Evolutionary conservation across 1,140 invertebrate species (phyloP).

Genomic region (Saccostrea cuccullata): DNA sequence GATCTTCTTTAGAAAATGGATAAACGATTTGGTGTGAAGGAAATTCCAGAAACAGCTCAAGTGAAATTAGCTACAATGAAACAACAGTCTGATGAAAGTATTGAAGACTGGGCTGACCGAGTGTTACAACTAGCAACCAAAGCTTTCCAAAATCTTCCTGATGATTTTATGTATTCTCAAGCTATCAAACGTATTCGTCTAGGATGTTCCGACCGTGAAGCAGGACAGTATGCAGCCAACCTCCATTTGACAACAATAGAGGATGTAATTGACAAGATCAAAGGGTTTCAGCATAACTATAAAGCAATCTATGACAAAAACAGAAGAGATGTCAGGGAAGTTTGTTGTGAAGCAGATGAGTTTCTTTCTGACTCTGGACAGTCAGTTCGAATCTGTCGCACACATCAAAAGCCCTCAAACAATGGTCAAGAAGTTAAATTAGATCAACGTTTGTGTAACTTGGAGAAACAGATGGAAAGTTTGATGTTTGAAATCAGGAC

Average conservation of each 20-base stretch:
- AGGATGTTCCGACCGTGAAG: constrained; percentile 39
- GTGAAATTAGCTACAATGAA: constrained; percentile 1
- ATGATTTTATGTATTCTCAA: constrained; percentile 40
- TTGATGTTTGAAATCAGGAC: not conserved
- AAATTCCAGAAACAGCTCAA: constrained; percentile 43
- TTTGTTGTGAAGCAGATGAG: not conserved
- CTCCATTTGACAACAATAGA: not conserved
- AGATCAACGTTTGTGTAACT: not conserved
- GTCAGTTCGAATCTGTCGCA: not conserved
- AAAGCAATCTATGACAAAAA: constrained; percentile 19
- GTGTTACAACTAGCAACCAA: constrained; percentile 32
- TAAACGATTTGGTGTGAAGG: constrained; percentile 41
- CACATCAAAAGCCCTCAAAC: not conserved
- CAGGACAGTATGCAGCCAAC: constrained; percentile 37
- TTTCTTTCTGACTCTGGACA: not conserved
- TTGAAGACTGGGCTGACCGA: constrained; percentile 49
- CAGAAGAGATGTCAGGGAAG: not conserved
- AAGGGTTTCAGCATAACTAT: not conserved
- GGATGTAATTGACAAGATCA: constrained; percentile 2
- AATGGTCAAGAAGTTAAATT: not conserved
- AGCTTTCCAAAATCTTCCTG: constrained; percentile 38
- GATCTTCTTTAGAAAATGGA: constrained; percentile 28
- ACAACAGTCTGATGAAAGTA: constrained; percentile 33
- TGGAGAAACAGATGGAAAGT: not conserved
- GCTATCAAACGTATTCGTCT: constrained; percentile 38